Conservation (phyloP, 2,113 vertebrate species). For the Crocuta crocuta region DNA sequence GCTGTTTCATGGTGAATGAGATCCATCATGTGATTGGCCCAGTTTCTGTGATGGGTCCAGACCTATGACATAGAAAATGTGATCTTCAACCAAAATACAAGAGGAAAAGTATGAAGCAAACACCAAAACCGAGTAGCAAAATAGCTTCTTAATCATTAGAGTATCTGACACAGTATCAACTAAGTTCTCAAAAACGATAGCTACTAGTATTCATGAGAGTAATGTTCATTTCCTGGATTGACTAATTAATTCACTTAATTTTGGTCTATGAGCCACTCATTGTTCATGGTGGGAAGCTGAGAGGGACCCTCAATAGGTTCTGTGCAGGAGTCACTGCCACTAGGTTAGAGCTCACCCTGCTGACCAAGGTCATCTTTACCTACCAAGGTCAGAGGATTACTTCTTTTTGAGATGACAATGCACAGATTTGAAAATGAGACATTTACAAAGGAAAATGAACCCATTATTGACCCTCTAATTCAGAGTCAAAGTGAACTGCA, state of each 20-base stretch:
- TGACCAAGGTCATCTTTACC: not conserved
- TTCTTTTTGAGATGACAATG: not conserved
- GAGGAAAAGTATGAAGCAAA: not conserved
- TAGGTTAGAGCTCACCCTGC: not conserved
- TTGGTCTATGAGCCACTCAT: not conserved
- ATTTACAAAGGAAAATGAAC: not conserved
- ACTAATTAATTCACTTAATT: not conserved
- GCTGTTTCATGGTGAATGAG: not conserved
- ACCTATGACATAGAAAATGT: not conserved
- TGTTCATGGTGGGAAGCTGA: not conserved
- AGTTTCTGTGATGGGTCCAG: not conserved
- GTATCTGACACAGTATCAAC: not conserved
- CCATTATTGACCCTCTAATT: not conserved
- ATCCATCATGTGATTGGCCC: not conserved
- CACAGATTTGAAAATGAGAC: not conserved
- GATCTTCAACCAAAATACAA: not conserved
- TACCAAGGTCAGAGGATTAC: not conserved
- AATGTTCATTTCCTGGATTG: not conserved
- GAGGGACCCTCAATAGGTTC: not conserved
- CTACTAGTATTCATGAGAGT: not conserved
- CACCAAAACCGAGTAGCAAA: not conserved
- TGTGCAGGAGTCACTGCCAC: accelerated
- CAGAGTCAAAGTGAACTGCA: not conserved
- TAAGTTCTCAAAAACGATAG: not conserved
- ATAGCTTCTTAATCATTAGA: not conserved